These are phyloP conservation scores for Asbolus verrucosus DNA, from an alignment of 1,140 invertebrate genomes.

Conservation along the genomic window DNA sequence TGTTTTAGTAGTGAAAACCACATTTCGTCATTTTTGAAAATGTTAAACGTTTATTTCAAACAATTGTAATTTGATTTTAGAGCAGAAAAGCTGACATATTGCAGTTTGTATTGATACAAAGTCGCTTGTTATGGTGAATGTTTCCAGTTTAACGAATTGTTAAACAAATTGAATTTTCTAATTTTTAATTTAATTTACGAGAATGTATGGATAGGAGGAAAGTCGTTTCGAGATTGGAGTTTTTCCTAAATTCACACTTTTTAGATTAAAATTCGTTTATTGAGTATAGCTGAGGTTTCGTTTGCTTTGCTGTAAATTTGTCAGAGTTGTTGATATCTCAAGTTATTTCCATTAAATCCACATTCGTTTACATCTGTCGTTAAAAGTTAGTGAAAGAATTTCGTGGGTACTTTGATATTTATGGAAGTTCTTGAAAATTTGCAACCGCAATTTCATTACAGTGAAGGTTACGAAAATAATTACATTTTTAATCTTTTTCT, in stretches of 20 bases:
- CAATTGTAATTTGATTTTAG: too few relatives aligned
- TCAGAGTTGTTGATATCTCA: slow-evolving; percentile 11
- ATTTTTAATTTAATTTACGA: not conserved
- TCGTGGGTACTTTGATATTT: not conserved
- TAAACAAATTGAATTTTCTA: too few relatives aligned
- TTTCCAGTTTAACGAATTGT: too few relatives aligned
- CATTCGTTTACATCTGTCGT: not conserved
- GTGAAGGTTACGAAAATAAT: not conserved
- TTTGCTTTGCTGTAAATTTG: slow-evolving; percentile 24
- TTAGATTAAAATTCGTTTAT: slow-evolving; percentile 30
- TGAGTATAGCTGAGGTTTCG: slow-evolving; percentile 15
- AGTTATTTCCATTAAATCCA: slow-evolving; percentile 20
- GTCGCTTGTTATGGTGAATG: too few relatives aligned
- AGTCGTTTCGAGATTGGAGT: not conserved
- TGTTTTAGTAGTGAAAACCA: too few relatives aligned
- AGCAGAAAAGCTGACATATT: too few relatives aligned
- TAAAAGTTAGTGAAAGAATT: not conserved
- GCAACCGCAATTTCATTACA: not conserved
- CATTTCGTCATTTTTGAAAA: too few relatives aligned
- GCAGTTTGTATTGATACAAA: too few relatives aligned
- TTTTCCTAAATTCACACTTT: slow-evolving; percentile 10
- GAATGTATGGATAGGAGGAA: not conserved
- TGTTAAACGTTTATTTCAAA: too few relatives aligned
- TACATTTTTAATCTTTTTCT: not conserved
- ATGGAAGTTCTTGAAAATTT: slow-evolving; percentile 1